A percentile compares a stretch with the other conserved stretches of the same genome.
Evolutionary conservation across 2,113 vertebrate species (phyloP).

Genomic region (Cyprinodon variegatus): DNA sequence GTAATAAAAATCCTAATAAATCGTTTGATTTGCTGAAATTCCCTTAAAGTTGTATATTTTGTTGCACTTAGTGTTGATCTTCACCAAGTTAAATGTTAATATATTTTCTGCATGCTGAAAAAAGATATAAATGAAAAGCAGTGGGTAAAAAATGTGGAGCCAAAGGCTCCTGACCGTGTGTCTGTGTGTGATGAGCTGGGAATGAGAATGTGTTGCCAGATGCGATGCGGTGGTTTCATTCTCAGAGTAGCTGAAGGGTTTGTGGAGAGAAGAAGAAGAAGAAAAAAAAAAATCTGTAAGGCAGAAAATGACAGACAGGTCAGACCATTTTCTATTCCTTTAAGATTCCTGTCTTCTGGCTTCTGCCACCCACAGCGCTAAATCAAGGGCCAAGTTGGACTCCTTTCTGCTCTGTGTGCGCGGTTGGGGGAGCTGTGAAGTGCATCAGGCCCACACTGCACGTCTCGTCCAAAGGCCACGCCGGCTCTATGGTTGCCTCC

Average conservation of each 20-base stretch:
- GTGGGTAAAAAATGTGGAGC: constrained; percentile 2
- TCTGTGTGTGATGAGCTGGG: constrained; percentile 17
- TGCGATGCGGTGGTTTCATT: constrained; percentile 23
- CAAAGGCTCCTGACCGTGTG: constrained; percentile 11
- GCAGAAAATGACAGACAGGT: constrained; percentile 42
- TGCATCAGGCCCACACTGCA: constrained; percentile 44
- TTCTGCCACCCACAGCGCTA: constrained; percentile 57
- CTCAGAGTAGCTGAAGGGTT: constrained; percentile 3
- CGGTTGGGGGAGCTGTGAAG: constrained; percentile 21
- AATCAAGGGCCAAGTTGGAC: constrained; percentile 48
- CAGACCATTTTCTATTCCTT: constrained; percentile 35
- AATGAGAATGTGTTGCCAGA: constrained; percentile 13
- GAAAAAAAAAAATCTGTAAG: constrained; percentile 11
- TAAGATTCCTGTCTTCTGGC: constrained; percentile 42
- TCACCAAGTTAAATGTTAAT: background rate
- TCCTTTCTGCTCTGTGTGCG: constrained; percentile 25
- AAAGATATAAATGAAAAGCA: constrained; percentile 12
- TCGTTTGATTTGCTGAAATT: background rate
- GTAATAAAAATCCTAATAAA: background rate
- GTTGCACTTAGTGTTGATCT: background rate
- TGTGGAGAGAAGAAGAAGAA: background rate
- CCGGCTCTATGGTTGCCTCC: constrained; percentile 54
- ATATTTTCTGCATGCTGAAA: background rate
- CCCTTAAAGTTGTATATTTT: background rate
- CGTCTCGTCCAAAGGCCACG: constrained; percentile 46